Conservation (phyloP, 2,888 invertebrate species). For the Candidula unifasciata region DNA sequence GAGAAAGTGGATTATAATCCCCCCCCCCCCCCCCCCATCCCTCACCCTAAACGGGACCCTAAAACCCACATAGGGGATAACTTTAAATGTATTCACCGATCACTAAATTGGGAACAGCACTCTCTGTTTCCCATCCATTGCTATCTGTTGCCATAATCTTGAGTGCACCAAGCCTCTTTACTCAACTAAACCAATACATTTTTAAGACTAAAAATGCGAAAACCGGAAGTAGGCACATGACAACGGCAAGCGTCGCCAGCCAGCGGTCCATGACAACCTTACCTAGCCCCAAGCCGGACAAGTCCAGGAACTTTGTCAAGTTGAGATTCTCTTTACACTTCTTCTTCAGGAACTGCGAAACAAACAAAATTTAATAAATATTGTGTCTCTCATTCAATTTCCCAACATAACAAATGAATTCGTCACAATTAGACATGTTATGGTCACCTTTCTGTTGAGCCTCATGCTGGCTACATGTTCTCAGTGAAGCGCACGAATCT, state of each 20-base stretch:
- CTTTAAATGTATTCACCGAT: too few species aligned
- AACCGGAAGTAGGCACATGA: conserved; percentile 39
- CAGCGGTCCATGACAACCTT: conserved; percentile 27
- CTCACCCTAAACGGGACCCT: too few species aligned
- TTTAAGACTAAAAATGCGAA: conserved; percentile 43
- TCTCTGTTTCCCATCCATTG: too few species aligned
- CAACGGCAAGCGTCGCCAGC: conserved; percentile 7
- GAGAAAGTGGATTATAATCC: too few species aligned
- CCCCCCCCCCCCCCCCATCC: too few species aligned
- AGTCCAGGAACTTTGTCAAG: conserved; percentile 65
- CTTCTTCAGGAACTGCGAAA: conserved; percentile 63
- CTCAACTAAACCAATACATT: too few species aligned
- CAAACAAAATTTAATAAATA: background rate
- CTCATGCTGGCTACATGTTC: conserved; percentile 36
- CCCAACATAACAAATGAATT: background rate
- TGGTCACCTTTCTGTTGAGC: conserved; percentile 47
- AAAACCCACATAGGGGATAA: too few species aligned
- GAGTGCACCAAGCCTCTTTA: too few species aligned
- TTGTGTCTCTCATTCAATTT: background rate
- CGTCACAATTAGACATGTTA: background rate
- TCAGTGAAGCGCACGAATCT: background rate
- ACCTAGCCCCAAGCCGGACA: conserved; percentile 70
- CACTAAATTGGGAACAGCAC: too few species aligned
- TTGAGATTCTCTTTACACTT: conserved; percentile 64
- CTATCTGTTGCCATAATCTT: too few species aligned